Evolutionary conservation across 2,797 vertebrate species (phyloP).

Genomic region (Decapterus maruadsi): DNA sequence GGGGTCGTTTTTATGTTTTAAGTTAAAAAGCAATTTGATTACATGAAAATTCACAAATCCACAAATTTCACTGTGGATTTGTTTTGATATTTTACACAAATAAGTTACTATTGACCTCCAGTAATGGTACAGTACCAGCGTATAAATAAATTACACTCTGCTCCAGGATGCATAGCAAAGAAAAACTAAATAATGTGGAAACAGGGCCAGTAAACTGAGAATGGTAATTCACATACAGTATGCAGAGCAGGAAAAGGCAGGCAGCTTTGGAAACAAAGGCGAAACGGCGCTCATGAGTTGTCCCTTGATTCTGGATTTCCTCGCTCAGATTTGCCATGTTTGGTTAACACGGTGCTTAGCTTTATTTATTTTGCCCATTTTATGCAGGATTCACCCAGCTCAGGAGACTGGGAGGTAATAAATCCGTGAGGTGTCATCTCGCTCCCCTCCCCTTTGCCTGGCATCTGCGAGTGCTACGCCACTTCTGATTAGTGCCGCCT

Average conservation of each 20-base stretch:
- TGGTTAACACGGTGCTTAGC: conserved; percentile 55
- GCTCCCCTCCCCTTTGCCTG: conserved; percentile 74
- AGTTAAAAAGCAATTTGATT: neutral
- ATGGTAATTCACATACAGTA: conserved; percentile 46
- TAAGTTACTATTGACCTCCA: neutral
- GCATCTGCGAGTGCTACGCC: conserved; percentile 75
- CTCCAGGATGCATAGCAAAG: neutral
- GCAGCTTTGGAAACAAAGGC: conserved; percentile 55
- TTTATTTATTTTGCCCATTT: conserved; percentile 78
- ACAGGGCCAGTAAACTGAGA: conserved; percentile 3
- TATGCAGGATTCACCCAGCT: conserved; percentile 60
- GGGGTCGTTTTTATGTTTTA: neutral
- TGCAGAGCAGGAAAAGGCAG: conserved; percentile 42
- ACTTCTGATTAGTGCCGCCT: conserved; percentile 86
- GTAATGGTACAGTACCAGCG: neutral
- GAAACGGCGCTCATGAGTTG: conserved; percentile 26
- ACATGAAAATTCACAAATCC: too few relatives aligned
- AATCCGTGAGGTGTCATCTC: conserved; percentile 86
- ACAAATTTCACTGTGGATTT: neutral
- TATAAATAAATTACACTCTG: neutral
- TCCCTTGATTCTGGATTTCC: conserved; percentile 35
- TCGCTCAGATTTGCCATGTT: conserved; percentile 58
- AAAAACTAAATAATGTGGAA: conserved; percentile 14
- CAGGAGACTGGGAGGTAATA: conserved; percentile 79
- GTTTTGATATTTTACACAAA: neutral